Evolutionary conservation across 2,113 vertebrate genomes (phyloP), one percentile per base, ranked within the genome.

Genomic region (Catharus fuscescens): DNA sequence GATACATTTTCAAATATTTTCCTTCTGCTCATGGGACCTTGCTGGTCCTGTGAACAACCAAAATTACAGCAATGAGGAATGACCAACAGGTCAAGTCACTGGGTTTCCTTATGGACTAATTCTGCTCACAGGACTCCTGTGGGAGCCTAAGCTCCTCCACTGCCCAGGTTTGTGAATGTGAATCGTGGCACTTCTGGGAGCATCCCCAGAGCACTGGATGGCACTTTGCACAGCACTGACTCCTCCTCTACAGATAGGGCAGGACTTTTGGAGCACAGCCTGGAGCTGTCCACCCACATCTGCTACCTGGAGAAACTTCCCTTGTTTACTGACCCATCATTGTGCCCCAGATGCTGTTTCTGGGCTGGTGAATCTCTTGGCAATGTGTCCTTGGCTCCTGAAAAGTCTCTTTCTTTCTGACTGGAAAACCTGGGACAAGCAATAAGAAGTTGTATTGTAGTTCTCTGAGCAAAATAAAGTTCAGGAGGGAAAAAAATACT

Each of bases 1-100:
- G 19, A 5, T 18, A 24, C 3, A 4, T 62, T 80, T 73, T 34
- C 8, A 77, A 80, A 42, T 57, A 70, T 36, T 70, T 69, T 65
- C 18, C 36, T 80, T 4, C 28, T 59, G 14, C 32, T 71, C 0
- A 0, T 32, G 62, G 26, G 26, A 45, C 16, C 21, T 72, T 42
- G 52, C 14, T 53, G 54, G 44, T 26, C 60, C 42, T 21, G 34
- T 50, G 61, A 42, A 17, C n/a, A 85, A 29, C 14, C 65, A 71
- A 64, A 80, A 88, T 29, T 31, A 34, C 17, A 31, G 14, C 53
- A 83, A 19, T 36, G 31, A 76, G 74, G 21, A 69, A 60, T 25
- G 10, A 56, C 52, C 45, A 65, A 14, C 29, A 54, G 47, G 18
- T 38, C 42, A 78, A 38, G 10, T 31, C 28, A 9, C 18, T 65